Conservation (phyloP, 2,888 invertebrate species). For the Branchellion lobata region DNA sequence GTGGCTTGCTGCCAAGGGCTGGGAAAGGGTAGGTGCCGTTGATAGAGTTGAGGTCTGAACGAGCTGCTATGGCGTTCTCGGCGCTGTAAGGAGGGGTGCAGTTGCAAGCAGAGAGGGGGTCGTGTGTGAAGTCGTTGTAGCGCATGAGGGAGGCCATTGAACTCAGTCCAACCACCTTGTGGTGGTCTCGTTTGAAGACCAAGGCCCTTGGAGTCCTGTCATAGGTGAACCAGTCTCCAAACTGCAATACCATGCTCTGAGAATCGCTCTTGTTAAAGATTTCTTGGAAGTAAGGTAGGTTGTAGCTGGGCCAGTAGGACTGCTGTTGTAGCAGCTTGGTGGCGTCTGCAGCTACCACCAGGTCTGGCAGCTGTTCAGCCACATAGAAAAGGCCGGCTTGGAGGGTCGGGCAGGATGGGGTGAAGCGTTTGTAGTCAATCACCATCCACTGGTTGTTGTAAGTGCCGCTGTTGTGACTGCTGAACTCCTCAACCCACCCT, state of each 20-base stretch:
- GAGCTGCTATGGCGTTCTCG: constrained; percentile 72
- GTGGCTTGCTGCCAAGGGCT: constrained; percentile 71
- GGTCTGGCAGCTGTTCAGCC: constrained; percentile 71
- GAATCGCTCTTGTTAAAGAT: constrained; percentile 71
- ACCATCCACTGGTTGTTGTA: constrained; percentile 86
- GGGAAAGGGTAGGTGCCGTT: constrained; percentile 74
- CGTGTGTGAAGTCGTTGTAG: constrained; percentile 73
- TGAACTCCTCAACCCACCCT: constrained; percentile 74
- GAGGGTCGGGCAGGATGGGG: constrained; percentile 60
- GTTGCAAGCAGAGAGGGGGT: constrained; percentile 70
- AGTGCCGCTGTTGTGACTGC: constrained; percentile 75
- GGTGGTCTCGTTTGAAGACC: constrained; percentile 69
- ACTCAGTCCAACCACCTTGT: constrained; percentile 66
- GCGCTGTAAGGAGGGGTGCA: constrained; percentile 74
- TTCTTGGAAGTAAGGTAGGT: constrained; percentile 69
- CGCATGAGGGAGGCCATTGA: constrained; percentile 68
- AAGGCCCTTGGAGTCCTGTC: constrained; percentile 69
- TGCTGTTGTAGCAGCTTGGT: constrained; percentile 69
- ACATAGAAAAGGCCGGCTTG: constrained; percentile 69
- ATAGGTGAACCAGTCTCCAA: constrained; percentile 70
- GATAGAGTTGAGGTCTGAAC: constrained; percentile 72
- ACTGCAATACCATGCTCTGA: constrained; percentile 65
- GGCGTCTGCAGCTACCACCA: constrained; percentile 68
- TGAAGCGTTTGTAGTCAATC: constrained; percentile 73
- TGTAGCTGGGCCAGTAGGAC: constrained; percentile 76